Conservation (phyloP, 2,888 invertebrate species). For the Bhutanitis thaidina region DNA sequence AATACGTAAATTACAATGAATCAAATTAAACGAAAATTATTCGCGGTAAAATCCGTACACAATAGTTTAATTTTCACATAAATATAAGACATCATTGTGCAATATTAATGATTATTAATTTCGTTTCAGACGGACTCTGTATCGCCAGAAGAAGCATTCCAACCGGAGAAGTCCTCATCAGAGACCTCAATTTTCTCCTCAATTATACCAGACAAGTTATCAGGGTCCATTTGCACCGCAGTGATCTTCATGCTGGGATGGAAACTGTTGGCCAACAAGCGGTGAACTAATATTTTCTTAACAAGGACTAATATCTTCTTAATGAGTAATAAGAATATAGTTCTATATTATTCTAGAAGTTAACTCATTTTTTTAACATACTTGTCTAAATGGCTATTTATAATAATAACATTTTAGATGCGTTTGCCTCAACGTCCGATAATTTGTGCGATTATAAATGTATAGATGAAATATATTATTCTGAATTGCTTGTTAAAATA, state of each 20-base stretch:
- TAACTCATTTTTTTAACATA: constrained; percentile 15
- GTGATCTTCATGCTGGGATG: constrained; percentile 82
- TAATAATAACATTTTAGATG: constrained; percentile 7
- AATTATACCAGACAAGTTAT: constrained; percentile 76
- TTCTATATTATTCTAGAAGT: constrained; percentile 22
- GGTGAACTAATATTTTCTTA: constrained; percentile 56
- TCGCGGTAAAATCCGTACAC: too few relatives aligned
- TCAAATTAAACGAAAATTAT: too few relatives aligned
- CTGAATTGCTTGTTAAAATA: constrained; percentile 11
- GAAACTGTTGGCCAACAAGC: constrained; percentile 78
- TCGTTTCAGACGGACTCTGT: constrained; percentile 62
- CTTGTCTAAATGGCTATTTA: constrained; percentile 8
- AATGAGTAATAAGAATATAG: constrained; percentile 26
- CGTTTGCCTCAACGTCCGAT: background rate
- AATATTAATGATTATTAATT: background rate
- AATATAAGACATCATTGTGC: too few relatives aligned
- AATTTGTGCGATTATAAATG: constrained; percentile 14
- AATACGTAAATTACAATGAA: too few relatives aligned
- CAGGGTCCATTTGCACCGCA: constrained; percentile 81
- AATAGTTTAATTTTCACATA: too few relatives aligned
- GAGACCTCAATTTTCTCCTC: constrained; percentile 76
- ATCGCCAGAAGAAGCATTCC: constrained; percentile 28
- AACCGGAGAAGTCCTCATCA: constrained; percentile 38
- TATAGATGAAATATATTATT: constrained; percentile 20
- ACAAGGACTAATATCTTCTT: constrained; percentile 1